phyloP scores from a whole-genome alignment of 1,140 invertebrate genomes.

The Ylistrum balloti region DNA sequence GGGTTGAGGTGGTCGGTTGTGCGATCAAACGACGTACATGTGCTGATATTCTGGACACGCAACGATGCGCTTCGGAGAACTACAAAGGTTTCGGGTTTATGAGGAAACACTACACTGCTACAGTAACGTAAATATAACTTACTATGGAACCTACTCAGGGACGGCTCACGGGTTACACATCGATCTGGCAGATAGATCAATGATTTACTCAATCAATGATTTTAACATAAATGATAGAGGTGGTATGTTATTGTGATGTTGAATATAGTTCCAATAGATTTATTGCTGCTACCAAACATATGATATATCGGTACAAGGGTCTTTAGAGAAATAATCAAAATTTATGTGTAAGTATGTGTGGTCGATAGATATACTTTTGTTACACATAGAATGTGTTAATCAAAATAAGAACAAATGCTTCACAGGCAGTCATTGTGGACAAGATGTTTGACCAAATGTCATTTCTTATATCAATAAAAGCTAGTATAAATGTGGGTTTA shows the following conservation, averaged over 20 bases:
- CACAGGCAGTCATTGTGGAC: too few species aligned
- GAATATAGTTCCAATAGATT: neutral
- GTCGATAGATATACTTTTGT: too few species aligned
- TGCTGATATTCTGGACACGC: slow-evolving; percentile 19
- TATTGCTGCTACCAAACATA: neutral
- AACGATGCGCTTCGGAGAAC: neutral
- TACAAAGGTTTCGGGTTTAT: neutral
- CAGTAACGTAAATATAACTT: neutral
- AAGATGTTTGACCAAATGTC: too few species aligned
- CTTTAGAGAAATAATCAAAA: too few species aligned
- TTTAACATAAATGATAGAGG: neutral
- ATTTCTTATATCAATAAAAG: too few species aligned
- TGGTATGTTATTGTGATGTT: neutral
- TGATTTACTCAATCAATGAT: neutral
- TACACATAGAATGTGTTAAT: too few species aligned
- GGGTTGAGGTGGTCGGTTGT: neutral
- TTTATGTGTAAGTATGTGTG: too few species aligned
- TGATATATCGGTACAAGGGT: too few species aligned
- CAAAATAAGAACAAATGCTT: too few species aligned
- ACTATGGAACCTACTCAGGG: neutral
- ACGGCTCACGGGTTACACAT: neutral
- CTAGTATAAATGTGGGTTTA: too few species aligned
- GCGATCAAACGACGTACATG: neutral
- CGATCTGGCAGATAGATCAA: neutral
- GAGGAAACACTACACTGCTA: slow-evolving; percentile 38